Conservation (phyloP, 2,797 vertebrate species). For the Phalloptychus januarius region DNA sequence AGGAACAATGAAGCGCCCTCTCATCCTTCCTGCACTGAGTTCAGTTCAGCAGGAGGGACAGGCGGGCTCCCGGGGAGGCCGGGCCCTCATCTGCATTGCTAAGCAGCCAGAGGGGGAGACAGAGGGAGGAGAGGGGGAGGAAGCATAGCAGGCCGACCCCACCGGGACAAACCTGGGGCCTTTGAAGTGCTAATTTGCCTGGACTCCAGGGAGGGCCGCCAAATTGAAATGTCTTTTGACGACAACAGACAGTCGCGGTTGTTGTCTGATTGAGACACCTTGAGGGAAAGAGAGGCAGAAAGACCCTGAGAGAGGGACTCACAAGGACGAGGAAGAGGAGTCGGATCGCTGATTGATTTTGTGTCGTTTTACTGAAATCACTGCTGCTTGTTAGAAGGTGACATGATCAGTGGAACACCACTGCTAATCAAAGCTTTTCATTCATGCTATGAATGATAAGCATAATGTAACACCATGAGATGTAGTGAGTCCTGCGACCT, state of each 20-base stretch:
- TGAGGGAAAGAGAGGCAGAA: slow-evolving; percentile 34
- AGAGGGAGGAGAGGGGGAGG: slow-evolving; percentile 13
- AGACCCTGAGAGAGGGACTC: slow-evolving; percentile 16
- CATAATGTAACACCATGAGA: slow-evolving; percentile 3
- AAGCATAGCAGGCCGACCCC: slow-evolving; percentile 31
- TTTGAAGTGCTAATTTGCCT: slow-evolving; percentile 82
- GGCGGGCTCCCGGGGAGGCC: slow-evolving; percentile 42
- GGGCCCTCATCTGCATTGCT: slow-evolving; percentile 66
- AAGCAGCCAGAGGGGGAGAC: slow-evolving; percentile 30
- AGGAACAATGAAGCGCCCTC: slow-evolving; percentile 38
- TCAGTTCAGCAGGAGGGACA: slow-evolving; percentile 54
- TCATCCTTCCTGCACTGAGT: slow-evolving; percentile 24
- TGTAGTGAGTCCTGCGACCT: not conserved
- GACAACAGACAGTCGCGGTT: slow-evolving; percentile 58
- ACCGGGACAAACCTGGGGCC: slow-evolving; percentile 68
- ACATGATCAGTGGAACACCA: not conserved
- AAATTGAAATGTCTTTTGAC: slow-evolving; percentile 82
- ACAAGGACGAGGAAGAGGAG: slow-evolving; percentile 14
- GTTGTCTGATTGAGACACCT: slow-evolving; percentile 62
- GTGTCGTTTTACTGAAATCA: slow-evolving; percentile 24
- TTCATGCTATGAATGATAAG: not conserved
- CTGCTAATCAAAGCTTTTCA: not conserved
- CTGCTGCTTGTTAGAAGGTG: slow-evolving; percentile 4
- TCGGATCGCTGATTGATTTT: slow-evolving; percentile 1
- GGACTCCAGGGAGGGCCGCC: slow-evolving; percentile 61